Evolutionary conservation across 2,888 invertebrate genomes (phyloP).

Genomic region (Drosophila macrothrix): DNA sequence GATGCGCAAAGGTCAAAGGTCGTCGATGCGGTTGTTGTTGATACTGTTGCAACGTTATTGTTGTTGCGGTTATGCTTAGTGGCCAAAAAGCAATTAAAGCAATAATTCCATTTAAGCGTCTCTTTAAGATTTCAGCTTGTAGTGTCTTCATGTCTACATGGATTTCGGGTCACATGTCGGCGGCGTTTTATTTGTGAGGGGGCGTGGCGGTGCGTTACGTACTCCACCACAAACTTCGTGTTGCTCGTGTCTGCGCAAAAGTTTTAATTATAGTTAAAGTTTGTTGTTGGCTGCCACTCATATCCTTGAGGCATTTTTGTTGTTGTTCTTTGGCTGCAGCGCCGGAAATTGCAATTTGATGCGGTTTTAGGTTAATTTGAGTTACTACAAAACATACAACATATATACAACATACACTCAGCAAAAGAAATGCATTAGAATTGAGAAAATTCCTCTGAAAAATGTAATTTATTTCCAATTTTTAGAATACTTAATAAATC

Average conservation of each 20-base stretch:
- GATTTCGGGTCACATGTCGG: conserved; percentile 6
- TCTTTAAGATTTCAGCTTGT: conserved; percentile 6
- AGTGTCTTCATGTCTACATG: conserved; percentile 34
- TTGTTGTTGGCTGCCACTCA: conserved; percentile 41
- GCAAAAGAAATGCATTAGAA: neutral
- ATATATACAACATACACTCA: conserved; percentile 9
- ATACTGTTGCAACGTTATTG: neutral
- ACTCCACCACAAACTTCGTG: neutral
- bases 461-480: too few relatives aligned
- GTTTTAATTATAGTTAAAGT: conserved; percentile 76
- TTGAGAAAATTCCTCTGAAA: neutral
- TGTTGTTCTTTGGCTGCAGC: conserved; percentile 50
- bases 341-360: conserved; percentile 79
- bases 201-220: neutral
- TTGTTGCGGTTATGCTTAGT: conserved; percentile 54
- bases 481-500: neutral
- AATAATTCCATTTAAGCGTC: conserved; percentile 60
- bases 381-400: conserved; percentile 42
- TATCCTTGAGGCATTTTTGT: conserved; percentile 58
- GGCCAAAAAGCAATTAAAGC: conserved; percentile 64
- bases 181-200: neutral
- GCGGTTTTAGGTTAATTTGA: conserved; percentile 77
- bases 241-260: conserved; percentile 40
- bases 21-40: neutral
- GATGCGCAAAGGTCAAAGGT: conserved; percentile 36